Base-by-base conservation (phyloP, 1,140 invertebrate genomes). In the Triops longicaudatus region DNA sequence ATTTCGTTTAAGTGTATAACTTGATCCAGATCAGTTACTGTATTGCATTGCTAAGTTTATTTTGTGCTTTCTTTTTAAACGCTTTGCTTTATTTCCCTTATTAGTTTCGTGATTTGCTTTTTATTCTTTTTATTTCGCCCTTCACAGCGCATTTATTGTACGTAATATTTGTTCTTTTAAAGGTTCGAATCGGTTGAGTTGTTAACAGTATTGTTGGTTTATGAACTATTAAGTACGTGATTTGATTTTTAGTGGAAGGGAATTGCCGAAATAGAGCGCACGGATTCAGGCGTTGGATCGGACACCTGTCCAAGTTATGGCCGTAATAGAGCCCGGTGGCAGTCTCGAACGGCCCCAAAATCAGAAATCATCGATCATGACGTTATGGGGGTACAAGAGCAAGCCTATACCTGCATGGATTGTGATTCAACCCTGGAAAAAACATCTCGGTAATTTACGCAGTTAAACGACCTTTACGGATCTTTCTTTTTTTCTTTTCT, bases 271-370 rank as follows among this genome's bases (percentile, higher is more conserved):
- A 91, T 96, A 75, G 94, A 97, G 85, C 87, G 95, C 78, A 96
- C 95, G 80, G 95, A 97, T 83, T 96, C 94, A 14, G 95, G 95
- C 1, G 94, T 97, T 0, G 95, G 95, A 43, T 95, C 93, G 2
- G 95, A 97, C 84, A 96, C 94, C 3, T 77, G 72, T 63, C 50
- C 50, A n/a, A 63, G n/a, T 63, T 63, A 63, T 22, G 50, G 50
- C 22, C 50, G 50, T 63, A 63, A 22, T 63, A 63, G 50, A 22
- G 76, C 76, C 2, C 76, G 72, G 26, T 42, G 71, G 76, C 72
- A 43, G 43, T 41, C 37, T 12, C 76, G 76, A n/a, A 73, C 73
- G 41, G 63, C 72, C 41, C 6, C 50, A 22, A 6, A 17, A 63
- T n/a, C 50, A 17, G 50, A 63, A 63, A 14, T 22, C 14, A 17